These are phyloP conservation scores for Plutella xylostella DNA, from an alignment of 2,888 invertebrate species.

Conservation along the genomic window DNA sequence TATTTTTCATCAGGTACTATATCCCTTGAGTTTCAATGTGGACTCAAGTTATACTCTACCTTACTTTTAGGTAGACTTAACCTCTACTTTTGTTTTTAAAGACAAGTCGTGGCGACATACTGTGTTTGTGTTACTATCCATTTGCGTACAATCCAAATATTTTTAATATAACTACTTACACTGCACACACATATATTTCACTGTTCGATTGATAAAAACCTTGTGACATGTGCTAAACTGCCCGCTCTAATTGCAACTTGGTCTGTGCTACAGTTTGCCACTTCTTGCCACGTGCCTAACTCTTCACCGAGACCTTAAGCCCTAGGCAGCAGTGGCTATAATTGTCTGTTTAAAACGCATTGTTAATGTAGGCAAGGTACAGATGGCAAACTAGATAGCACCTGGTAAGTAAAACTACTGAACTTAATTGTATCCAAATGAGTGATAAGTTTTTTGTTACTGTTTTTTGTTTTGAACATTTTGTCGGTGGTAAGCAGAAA, in stretches of 20 bases:
- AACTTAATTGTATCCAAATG: conserved; percentile 2
- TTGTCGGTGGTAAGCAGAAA: not conserved
- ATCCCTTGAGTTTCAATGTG: too few relatives aligned
- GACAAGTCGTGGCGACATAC: too few relatives aligned
- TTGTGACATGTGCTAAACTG: conserved; percentile 8
- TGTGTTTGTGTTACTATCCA: too few relatives aligned
- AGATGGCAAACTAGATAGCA: not conserved
- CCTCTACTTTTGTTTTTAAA: too few relatives aligned
- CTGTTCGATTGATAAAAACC: conserved; percentile 18
- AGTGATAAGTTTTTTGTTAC: not conserved
- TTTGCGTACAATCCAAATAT: too few relatives aligned
- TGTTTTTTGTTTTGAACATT: not conserved
- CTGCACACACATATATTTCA: conserved; percentile 19
- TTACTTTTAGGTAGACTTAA: too few relatives aligned
- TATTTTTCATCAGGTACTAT: too few relatives aligned
- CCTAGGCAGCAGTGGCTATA: not conserved
- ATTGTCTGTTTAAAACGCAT: not conserved
- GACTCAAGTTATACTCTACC: too few relatives aligned
- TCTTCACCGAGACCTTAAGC: not conserved
- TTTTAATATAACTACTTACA: too few relatives aligned
- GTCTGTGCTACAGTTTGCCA: not conserved
- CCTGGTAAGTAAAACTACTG: not conserved
- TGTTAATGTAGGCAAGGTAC: not conserved
- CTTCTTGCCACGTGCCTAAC: not conserved
- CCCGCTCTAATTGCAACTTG: conserved; percentile 4